phyloP scores from a whole-genome alignment of 2,797 vertebrate genomes.

The Macrochelys suwanniensis region DNA sequence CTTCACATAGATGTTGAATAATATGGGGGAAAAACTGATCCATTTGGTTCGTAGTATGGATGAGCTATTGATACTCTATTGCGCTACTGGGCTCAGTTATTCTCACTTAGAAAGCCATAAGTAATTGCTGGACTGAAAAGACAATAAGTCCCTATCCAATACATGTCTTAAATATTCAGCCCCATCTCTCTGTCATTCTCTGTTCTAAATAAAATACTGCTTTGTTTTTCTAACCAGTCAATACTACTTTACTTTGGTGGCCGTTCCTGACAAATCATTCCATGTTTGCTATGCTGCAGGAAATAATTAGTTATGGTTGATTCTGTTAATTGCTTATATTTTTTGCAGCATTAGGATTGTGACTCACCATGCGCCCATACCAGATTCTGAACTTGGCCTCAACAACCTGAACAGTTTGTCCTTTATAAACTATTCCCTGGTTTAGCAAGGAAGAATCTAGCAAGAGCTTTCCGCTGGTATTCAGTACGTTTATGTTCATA shows the following conservation, averaged over 20 bases:
- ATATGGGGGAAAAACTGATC: neutral
- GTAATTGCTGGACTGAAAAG: neutral
- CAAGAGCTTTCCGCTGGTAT: neutral
- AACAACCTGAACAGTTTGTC: neutral
- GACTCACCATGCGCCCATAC: neutral
- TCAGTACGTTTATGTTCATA: neutral
- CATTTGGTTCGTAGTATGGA: neutral
- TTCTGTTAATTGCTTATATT: neutral
- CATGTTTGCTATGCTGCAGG: neutral
- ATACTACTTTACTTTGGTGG: neutral
- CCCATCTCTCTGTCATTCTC: neutral
- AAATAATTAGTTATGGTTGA: neutral
- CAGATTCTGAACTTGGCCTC: neutral
- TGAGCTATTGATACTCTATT: neutral
- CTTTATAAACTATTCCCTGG: neutral
- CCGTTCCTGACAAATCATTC: neutral
- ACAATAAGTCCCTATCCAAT: neutral
- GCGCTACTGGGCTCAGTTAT: neutral
- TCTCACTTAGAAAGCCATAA: neutral
- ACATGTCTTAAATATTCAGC: neutral
- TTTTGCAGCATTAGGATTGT: neutral
- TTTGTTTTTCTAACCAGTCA: neutral
- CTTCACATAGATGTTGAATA: neutral
- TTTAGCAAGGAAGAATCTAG: neutral
- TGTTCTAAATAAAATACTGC: neutral